Percentiles rank a stretch among this genome's conserved stretches.
These are phyloP conservation scores for Callipepla squamata DNA, from an alignment of 2,113 vertebrate genomes.

Conservation along the genomic window DNA sequence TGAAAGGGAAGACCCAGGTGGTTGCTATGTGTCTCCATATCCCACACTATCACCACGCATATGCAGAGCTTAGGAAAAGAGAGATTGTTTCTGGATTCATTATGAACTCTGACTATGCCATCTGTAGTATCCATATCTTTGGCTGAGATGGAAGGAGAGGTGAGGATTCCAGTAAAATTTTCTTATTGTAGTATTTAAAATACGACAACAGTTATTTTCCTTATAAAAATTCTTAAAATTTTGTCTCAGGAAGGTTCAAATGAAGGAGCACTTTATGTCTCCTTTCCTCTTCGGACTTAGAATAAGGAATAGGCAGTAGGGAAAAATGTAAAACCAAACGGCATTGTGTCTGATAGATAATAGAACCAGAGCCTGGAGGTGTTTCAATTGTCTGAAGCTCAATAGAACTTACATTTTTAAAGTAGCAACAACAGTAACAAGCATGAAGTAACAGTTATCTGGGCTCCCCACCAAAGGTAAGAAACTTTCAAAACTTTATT, in stretches of 20 bases:
- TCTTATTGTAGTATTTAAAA: neutral
- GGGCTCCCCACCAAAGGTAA: neutral
- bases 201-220: neutral
- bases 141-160: neutral
- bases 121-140: neutral
- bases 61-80: neutral
- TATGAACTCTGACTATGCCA: neutral
- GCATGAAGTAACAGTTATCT: neutral
- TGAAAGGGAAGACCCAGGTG: neutral
- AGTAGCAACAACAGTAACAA: neutral
- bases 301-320: conserved; percentile 16
- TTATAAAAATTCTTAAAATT: neutral
- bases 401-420: conserved; percentile 43
- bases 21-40: neutral
- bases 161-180: conserved; percentile 16
- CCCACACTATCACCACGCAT: neutral
- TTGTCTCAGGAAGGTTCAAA: neutral
- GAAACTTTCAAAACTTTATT: neutral
- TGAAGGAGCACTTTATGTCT: neutral
- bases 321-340: conserved; percentile 32
- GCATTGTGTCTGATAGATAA: conserved; percentile 45
- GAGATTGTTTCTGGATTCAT: neutral
- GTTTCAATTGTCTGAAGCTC: conserved; percentile 44
- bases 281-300: neutral
- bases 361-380: conserved; percentile 12